phyloP scores from a whole-genome alignment of 2,888 invertebrate species.

The Eremobia ochroleuca region DNA sequence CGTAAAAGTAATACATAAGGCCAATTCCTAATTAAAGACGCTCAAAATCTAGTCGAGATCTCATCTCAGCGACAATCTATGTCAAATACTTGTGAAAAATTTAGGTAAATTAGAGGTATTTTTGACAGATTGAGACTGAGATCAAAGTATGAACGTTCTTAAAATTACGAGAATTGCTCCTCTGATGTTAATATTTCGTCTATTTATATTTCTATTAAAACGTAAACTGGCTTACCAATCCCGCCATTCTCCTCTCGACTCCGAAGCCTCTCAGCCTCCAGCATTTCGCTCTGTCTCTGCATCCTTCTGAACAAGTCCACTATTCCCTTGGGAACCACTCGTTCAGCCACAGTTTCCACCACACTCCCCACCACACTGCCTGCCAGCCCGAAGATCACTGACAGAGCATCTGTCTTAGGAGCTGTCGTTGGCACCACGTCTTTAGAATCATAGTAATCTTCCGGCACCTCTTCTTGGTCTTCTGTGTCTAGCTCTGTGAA shows the following conservation, averaged over 20 bases:
- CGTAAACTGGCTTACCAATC: slow-evolving; percentile 76
- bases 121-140: too few relatives aligned
- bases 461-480: slow-evolving; percentile 80
- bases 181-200: too few relatives aligned
- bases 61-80: too few relatives aligned
- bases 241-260: slow-evolving; percentile 90
- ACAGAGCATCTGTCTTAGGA: slow-evolving; percentile 85
- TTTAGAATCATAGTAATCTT: slow-evolving; percentile 88
- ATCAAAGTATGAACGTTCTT: too few relatives aligned
- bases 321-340: slow-evolving; percentile 86
- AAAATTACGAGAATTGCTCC: too few relatives aligned
- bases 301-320: slow-evolving; percentile 86
- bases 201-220: background rate
- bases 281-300: slow-evolving; percentile 86
- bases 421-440: slow-evolving; percentile 85
- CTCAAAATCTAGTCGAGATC: too few relatives aligned
- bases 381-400: slow-evolving; percentile 87
- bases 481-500: slow-evolving; percentile 85
- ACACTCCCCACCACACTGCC: slow-evolving; percentile 88
- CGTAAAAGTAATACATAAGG: too few relatives aligned
- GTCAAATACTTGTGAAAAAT: too few relatives aligned
- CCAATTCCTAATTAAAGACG: too few relatives aligned
- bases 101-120: too few relatives aligned
- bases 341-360: slow-evolving; percentile 87
- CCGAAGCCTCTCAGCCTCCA: slow-evolving; percentile 86